phyloP scores from a whole-genome alignment of 2,888 invertebrate genomes.

The Leptura quadrifasciata region DNA sequence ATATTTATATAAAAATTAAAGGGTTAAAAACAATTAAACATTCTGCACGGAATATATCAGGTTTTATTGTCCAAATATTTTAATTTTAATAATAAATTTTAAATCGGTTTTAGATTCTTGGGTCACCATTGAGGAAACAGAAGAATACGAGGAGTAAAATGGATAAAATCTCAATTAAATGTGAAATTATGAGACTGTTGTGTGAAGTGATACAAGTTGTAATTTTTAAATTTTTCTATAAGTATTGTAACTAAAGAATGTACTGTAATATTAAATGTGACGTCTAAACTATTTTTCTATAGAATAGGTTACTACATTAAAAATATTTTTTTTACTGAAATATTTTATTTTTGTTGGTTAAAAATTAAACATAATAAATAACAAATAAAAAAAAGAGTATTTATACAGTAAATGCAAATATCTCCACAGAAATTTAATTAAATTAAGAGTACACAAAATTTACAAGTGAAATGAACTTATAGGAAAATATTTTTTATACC shows the following conservation, averaged over 20 bases:
- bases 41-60: no score
- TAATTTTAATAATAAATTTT: background rate
- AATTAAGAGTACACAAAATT: constrained; percentile 43
- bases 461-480: constrained; percentile 40
- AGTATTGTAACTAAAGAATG: constrained; percentile 5
- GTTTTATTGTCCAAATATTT: no score
- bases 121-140: constrained; percentile 57
- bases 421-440: constrained; percentile 43
- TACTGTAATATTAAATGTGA: constrained; percentile 15
- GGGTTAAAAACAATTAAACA: no score
- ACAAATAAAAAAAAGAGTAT: constrained; percentile 39
- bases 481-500: constrained; percentile 15
- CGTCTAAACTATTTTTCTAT: constrained; percentile 8
- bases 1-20: no score
- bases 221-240: background rate
- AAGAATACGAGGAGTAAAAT: constrained; percentile 65
- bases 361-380: constrained; percentile 40
- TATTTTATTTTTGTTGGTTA: constrained; percentile 33
- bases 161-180: constrained; percentile 57
- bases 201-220: constrained; percentile 22
- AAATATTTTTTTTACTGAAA: constrained; percentile 30
- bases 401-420: constrained; percentile 49
- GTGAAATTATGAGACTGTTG: constrained; percentile 18
- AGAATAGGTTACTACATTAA: constrained; percentile 1
- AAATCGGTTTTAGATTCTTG: constrained; percentile 56